Evolutionary conservation across 1,140 invertebrate species (phyloP).

Genomic region (Tetragonula clypearis): DNA sequence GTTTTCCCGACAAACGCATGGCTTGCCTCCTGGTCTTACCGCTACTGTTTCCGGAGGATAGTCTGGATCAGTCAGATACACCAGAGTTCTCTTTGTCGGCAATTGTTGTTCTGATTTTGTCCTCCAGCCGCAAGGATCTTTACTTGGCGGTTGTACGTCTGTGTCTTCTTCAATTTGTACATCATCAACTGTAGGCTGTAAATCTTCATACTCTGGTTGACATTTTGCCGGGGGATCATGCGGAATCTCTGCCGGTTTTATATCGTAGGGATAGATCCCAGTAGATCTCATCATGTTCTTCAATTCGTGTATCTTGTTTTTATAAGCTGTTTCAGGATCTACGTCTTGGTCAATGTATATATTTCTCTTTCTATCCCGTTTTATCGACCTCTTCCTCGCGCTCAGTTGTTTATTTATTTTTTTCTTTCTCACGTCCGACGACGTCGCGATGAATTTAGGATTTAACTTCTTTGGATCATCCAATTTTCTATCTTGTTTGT

Average conservation of each 20-base stretch:
- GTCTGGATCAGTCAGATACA: conserved; percentile 64
- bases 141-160: neutral
- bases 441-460: neutral
- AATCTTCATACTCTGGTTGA: conserved; percentile 18
- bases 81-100: conserved; percentile 65
- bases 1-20: conserved; percentile 72
- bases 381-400: neutral
- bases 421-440: neutral
- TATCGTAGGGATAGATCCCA: conserved; percentile 1
- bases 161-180: neutral
- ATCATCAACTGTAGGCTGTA: neutral
- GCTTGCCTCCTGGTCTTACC: conserved; percentile 60
- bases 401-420: neutral
- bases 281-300: conserved; percentile 47
- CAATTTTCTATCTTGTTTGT: neutral
- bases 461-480: neutral
- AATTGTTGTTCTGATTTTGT: conserved; percentile 66
- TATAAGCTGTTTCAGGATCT: neutral
- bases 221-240: conserved; percentile 18
- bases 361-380: conserved; percentile 6
- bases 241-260: conserved; percentile 45
- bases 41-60: conserved; percentile 60
- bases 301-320: neutral
- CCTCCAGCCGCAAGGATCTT: conserved; percentile 61
- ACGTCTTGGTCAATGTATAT: neutral